Evolutionary conservation across 2,888 invertebrate genomes (phyloP).

Genomic region (Pantelozetes paolii): DNA sequence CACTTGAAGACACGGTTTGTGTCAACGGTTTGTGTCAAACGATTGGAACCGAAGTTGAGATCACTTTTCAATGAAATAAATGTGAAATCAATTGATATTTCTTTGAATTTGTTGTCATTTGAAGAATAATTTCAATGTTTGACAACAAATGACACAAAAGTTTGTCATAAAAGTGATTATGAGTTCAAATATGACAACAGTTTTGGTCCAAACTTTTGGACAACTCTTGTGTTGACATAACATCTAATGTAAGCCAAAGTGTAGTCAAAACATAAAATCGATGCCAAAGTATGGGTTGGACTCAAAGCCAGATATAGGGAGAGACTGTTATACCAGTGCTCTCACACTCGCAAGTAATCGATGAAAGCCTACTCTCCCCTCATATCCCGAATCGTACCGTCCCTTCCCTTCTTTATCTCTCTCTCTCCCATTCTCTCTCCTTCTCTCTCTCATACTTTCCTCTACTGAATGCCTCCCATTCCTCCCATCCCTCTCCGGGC

Average conservation of each 20-base stretch:
- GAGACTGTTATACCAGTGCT: background rate
- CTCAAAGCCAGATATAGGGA: background rate
- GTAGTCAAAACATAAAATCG: constrained; percentile 5
- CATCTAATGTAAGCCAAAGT: no score
- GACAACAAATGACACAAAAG: no score
- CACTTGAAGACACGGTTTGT: background rate
- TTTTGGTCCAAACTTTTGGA: no score
- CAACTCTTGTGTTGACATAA: no score
- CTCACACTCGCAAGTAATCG: background rate
- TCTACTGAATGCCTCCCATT: background rate
- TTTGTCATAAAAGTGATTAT: no score
- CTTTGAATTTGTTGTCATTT: no score
- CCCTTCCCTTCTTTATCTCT: background rate
- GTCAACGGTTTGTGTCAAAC: background rate
- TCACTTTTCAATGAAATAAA: background rate
- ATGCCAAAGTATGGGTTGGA: constrained; percentile 1
- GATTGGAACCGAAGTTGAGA: background rate
- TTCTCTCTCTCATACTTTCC: background rate
- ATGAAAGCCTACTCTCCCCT: background rate
- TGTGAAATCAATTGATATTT: background rate
- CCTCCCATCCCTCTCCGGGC: background rate
- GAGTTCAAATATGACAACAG: no score
- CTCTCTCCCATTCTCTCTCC: constrained; percentile 4
- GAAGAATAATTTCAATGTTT: no score
- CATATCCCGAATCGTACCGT: background rate